Evolutionary conservation across 2,797 vertebrate species (phyloP), one percentile per base, ranked within the genome.

Genomic region (Gobionotothen gibberifrons): DNA sequence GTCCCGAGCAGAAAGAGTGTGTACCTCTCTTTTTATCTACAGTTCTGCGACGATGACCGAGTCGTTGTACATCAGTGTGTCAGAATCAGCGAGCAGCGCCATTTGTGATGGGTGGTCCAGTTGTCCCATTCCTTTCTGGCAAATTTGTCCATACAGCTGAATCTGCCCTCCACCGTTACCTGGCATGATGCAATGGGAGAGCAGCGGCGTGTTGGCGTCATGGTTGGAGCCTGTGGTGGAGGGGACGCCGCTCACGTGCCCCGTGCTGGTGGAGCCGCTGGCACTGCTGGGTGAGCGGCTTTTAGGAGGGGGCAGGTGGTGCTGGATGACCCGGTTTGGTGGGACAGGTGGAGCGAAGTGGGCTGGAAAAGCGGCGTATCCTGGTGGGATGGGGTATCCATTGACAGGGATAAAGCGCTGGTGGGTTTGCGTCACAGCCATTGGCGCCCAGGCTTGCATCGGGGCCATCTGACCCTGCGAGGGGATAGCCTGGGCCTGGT

Each of bases 261-360:
- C 98, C 0, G 98, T 99, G 93, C 98, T 99, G 39, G 98, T 99
- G 0, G 98, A 99, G 36, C 98, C 98, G 2, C 98, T 99, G 85
- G 97, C 98, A 0, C 97, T 99, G 94, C 98, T 99, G 1, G 98
- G 98, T 0, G 98, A 99, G 60, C 98, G 96, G 83, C 98, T 99
- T 90, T 99, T 99, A 15, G 98, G 98, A 2, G 98, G 98, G 0
- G 98, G 98, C 59, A 98, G 97, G 93, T 99, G 98, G 91, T 99
- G 98, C 87, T 97, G 97, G 85, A 99, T 95, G 2, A 97, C 96
- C 74, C 97, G 89, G 44, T 97, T 91, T 0, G 97, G 96, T 0
- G 90, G 90, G 17, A 74, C 96, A 1, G 95, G 86, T 0, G 96
- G 86, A 0, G 91, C 90, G 54, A 95, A 99, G 91, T 98, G 98